These are phyloP conservation scores for Sinonovacula constricta DNA, from an alignment of 1,140 invertebrate genomes.

Conservation along the genomic window DNA sequence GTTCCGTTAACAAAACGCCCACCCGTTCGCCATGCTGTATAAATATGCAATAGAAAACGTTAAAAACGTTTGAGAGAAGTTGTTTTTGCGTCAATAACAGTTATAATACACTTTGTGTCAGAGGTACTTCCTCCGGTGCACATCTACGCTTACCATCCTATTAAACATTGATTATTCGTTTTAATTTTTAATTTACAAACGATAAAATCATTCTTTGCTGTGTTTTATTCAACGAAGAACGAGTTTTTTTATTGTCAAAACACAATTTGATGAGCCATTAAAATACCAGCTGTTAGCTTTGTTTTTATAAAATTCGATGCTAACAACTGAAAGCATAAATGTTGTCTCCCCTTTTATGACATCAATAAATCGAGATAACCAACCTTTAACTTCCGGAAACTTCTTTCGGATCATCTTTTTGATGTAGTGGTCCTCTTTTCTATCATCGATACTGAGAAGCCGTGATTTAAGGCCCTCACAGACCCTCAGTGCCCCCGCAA, in stretches of 20 bases:
- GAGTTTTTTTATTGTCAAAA: not conserved
- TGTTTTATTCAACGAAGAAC: not conserved
- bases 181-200: not conserved
- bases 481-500: constrained; percentile 59
- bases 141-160: too few relatives aligned
- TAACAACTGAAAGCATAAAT: too few relatives aligned
- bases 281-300: too few relatives aligned
- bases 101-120: too few relatives aligned
- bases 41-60: not conserved
- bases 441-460: constrained; percentile 64
- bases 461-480: constrained; percentile 61
- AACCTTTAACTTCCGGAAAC: constrained; percentile 53
- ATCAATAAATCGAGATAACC: too few relatives aligned
- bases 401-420: constrained; percentile 57
- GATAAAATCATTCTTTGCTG: not conserved
- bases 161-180: not conserved
- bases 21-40: constrained; percentile 66
- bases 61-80: too few relatives aligned
- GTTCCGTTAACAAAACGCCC: constrained; percentile 61
- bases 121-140: too few relatives aligned
- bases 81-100: too few relatives aligned
- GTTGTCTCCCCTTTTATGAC: too few relatives aligned
- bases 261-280: not conserved
- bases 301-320: too few relatives aligned
- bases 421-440: constrained; percentile 65